Evolutionary conservation across 2,113 vertebrate genomes (phyloP).

Genomic region (Menidia beryllina): DNA sequence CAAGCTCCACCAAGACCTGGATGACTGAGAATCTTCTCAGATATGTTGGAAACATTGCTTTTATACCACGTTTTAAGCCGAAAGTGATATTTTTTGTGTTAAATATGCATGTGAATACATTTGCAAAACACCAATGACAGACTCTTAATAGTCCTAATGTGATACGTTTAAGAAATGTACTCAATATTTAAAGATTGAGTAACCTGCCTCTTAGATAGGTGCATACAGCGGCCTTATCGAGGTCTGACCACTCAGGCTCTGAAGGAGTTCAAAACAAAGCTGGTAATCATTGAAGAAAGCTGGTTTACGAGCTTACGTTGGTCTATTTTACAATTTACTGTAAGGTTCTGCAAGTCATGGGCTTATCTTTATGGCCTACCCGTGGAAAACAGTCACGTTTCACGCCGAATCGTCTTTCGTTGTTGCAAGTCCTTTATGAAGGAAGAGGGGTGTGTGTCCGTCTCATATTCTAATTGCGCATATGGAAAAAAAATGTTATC

Average conservation of each 20-base stretch:
- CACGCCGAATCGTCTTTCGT: conserved; percentile 14
- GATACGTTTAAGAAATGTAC: not conserved
- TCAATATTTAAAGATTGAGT: not conserved
- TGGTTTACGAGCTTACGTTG: conserved; percentile 14
- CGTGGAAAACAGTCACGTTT: conserved; percentile 12
- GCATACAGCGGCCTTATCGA: not conserved
- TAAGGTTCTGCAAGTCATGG: not conserved
- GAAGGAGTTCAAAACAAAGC: conserved; percentile 12
- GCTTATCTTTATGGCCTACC: conserved; percentile 59
- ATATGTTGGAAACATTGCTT: too few relatives aligned
- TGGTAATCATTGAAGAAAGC: conserved; percentile 7
- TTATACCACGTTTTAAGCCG: too few relatives aligned
- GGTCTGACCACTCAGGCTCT: not conserved
- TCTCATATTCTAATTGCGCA: not conserved
- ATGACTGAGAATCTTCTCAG: too few relatives aligned
- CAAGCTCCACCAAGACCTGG: too few relatives aligned
- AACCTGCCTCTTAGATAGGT: not conserved
- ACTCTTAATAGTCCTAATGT: not conserved
- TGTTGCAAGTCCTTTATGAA: not conserved
- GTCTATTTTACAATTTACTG: conserved; percentile 21
- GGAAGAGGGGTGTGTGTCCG: conserved; percentile 17
- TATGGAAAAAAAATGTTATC: not conserved
- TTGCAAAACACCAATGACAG: too few relatives aligned
- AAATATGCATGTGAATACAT: not conserved
- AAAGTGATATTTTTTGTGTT: not conserved